phyloP scores from a whole-genome alignment of 2,797 vertebrate species.

The Lagodon rhomboides region DNA sequence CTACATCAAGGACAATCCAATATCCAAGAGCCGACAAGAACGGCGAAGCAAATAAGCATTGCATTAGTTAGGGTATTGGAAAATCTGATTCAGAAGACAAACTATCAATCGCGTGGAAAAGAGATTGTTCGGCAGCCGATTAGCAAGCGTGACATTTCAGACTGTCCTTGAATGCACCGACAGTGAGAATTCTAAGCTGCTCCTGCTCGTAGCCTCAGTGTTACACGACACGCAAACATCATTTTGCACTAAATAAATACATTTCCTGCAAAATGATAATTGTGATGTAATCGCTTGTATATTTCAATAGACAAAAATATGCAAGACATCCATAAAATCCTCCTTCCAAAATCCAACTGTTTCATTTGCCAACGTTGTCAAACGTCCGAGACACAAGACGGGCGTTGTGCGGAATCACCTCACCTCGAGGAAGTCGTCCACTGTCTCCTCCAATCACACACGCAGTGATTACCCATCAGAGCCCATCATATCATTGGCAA shows the following conservation, averaged over 20 bases:
- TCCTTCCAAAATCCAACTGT: background rate
- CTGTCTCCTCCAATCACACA: conserved; percentile 66
- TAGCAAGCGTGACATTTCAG: background rate
- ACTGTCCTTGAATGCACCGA: background rate
- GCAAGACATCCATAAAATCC: background rate
- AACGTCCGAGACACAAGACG: conserved; percentile 7
- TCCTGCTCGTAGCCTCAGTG: background rate
- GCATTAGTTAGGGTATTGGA: background rate
- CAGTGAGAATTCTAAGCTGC: background rate
- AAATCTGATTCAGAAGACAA: background rate
- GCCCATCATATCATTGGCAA: conserved; percentile 62
- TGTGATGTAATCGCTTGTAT: background rate
- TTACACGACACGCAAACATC: background rate
- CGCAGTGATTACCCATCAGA: conserved; percentile 63
- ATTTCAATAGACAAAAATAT: background rate
- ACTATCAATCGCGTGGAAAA: background rate
- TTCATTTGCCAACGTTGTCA: background rate
- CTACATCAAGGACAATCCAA: conserved; percentile 2
- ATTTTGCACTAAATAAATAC: background rate
- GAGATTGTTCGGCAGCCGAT: background rate
- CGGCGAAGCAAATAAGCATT: conserved; percentile 5
- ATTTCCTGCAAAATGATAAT: background rate
- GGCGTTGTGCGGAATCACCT: conserved; percentile 47
- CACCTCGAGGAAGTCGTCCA: conserved; percentile 62
- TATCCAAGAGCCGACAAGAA: background rate